Percentiles rank a stretch among this genome's conserved stretches.
phyloP scores from a whole-genome alignment of 2,888 invertebrate species.

The Aphodius sticticus region DNA sequence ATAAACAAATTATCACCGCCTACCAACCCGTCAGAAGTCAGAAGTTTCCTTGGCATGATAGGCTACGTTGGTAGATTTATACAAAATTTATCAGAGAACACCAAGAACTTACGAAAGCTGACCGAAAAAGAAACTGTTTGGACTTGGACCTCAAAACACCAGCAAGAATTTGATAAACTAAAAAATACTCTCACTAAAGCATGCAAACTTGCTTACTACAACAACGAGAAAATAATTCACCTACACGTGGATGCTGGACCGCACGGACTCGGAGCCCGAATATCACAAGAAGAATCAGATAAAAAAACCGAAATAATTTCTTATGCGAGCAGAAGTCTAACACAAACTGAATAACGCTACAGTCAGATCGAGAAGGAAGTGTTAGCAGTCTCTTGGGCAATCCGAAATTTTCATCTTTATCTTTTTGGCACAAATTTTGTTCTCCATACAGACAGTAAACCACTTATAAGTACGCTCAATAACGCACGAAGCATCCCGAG shows the following conservation, averaged over 20 bases:
- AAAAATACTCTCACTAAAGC: slow-evolving; percentile 19
- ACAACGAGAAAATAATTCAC: slow-evolving; percentile 20
- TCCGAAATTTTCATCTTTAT: slow-evolving; percentile 50
- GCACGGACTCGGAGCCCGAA: slow-evolving; percentile 26
- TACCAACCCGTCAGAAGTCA: slow-evolving; percentile 42
- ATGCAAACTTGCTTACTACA: slow-evolving; percentile 23
- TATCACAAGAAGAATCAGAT: slow-evolving; percentile 27
- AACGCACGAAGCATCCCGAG: slow-evolving; percentile 30
- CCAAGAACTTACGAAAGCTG: slow-evolving; percentile 23
- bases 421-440: slow-evolving; percentile 45
- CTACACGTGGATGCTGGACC: slow-evolving; percentile 30
- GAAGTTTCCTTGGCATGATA: slow-evolving; percentile 48
- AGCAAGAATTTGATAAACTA: slow-evolving; percentile 12
- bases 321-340: slow-evolving; percentile 50
- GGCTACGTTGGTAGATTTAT: slow-evolving; percentile 47
- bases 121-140: slow-evolving; percentile 30
- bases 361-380: slow-evolving; percentile 53
- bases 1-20: slow-evolving; percentile 46
- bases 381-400: slow-evolving; percentile 45
- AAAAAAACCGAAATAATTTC: slow-evolving; percentile 33
- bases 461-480: slow-evolving; percentile 38
- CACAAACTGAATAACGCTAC: slow-evolving; percentile 39
- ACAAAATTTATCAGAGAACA: slow-evolving; percentile 35
- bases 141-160: slow-evolving; percentile 27
- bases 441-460: slow-evolving; percentile 40